Percentiles rank a stretch among this genome's conserved stretches.
These are phyloP conservation scores for Corythaixoides concolor DNA, from an alignment of 2,113 vertebrate genomes.

Conservation along the genomic window DNA sequence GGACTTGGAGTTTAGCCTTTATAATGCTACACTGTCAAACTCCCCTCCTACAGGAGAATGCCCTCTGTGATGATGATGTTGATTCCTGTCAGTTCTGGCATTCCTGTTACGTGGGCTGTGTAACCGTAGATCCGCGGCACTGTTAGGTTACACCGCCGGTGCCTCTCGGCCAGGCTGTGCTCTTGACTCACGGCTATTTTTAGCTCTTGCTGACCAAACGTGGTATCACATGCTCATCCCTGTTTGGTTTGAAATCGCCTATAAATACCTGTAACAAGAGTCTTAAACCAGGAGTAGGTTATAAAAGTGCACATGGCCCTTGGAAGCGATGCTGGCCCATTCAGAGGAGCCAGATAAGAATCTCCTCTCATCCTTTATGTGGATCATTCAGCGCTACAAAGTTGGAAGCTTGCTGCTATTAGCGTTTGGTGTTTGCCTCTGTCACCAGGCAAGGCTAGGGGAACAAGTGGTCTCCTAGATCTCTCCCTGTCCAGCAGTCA, in stretches of 20 bases:
- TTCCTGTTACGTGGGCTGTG: neutral
- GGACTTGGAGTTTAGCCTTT: neutral
- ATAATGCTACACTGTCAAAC: rapidly evolving
- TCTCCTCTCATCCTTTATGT: neutral
- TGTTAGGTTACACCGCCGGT: neutral
- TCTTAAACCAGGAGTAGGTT: neutral
- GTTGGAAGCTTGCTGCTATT: neutral
- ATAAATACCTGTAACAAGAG: neutral
- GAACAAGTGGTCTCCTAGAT: rapidly evolving
- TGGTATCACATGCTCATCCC: neutral
- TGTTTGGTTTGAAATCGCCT: neutral
- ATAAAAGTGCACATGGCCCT: neutral
- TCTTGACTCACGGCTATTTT: conserved; percentile 41
- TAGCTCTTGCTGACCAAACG: conserved; percentile 39
- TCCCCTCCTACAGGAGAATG: neutral
- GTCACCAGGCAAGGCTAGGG: neutral
- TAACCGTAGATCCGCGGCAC: neutral
- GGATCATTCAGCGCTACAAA: neutral
- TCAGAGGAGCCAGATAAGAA: neutral
- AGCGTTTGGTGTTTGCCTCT: neutral
- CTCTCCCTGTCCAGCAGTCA: neutral
- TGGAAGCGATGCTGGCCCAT: neutral
- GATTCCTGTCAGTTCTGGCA: neutral
- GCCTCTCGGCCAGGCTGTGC: neutral
- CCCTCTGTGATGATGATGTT: neutral